A percentile compares a stretch with the other conserved stretches of the same genome.
Conservation (phyloP, 2,888 invertebrate genomes). For the Embidobia sp. region DNA sequence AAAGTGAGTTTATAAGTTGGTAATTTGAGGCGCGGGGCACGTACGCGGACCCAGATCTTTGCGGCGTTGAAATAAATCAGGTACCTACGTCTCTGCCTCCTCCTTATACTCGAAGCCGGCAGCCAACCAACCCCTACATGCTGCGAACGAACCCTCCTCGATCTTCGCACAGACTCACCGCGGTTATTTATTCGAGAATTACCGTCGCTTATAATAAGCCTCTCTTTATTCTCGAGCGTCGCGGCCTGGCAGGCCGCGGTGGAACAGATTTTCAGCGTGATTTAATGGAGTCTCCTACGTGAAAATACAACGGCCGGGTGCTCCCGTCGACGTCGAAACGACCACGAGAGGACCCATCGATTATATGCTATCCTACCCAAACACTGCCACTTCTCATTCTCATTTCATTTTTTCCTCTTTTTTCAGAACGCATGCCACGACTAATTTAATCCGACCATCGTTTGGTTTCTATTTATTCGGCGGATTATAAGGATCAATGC, state of each 20-base stretch:
- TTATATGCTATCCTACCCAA: slow-evolving; percentile 61
- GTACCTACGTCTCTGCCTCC: slow-evolving; percentile 74
- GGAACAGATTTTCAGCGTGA: slow-evolving; percentile 80
- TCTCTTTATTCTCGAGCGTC: slow-evolving; percentile 79
- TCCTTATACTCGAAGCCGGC: slow-evolving; percentile 58
- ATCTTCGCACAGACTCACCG: slow-evolving; percentile 73
- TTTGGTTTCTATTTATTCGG: slow-evolving; percentile 31
- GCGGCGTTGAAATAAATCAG: slow-evolving; percentile 81
- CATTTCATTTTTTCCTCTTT: slow-evolving; percentile 43
- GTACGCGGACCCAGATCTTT: slow-evolving; percentile 81
- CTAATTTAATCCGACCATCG: slow-evolving; percentile 45
- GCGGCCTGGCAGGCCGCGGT: slow-evolving; percentile 73
- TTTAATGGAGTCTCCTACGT: slow-evolving; percentile 78
- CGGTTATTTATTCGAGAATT: slow-evolving; percentile 81
- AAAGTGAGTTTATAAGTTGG: slow-evolving; percentile 81
- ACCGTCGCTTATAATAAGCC: slow-evolving; percentile 81
- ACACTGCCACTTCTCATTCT: slow-evolving; percentile 58
- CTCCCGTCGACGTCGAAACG: slow-evolving; percentile 65
- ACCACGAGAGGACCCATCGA: slow-evolving; percentile 66
- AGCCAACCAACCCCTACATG: slow-evolving; percentile 54
- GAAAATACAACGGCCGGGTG: slow-evolving; percentile 68
- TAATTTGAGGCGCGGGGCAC: slow-evolving; percentile 81
- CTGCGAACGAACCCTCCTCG: slow-evolving; percentile 70
- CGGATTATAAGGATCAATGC: slow-evolving; percentile 16
- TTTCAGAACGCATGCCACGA: slow-evolving; percentile 38